Conservation (phyloP, 2,888 invertebrate genomes). For the Sinhomidia bicolor region DNA sequence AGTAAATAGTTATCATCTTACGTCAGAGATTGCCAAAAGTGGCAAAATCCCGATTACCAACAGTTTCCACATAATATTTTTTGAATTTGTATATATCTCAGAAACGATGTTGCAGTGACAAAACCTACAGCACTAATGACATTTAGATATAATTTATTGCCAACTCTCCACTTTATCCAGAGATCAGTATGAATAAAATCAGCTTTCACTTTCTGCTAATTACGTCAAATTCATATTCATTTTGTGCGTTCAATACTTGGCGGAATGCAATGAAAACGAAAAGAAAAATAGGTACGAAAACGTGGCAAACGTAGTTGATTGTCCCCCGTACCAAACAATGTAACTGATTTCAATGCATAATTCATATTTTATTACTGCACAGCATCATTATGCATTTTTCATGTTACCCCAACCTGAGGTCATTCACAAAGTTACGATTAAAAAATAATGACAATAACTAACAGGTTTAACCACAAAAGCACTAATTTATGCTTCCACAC, state of each 20-base stretch:
- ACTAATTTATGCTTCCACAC: neutral
- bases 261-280: too few species aligned
- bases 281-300: neutral
- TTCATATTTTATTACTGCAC: slow-evolving; percentile 28
- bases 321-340: neutral
- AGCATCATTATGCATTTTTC: neutral
- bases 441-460: neutral
- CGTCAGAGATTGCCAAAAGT: neutral
- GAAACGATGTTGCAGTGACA: neutral
- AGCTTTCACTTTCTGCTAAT: neutral
- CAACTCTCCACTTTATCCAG: neutral
- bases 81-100: neutral
- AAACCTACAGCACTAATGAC: neutral
- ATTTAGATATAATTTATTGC: neutral
- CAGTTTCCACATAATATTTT: slow-evolving; percentile 28
- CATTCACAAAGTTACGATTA: neutral
- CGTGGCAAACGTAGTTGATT: neutral
- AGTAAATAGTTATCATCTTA: neutral
- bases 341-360: neutral
- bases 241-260: neutral
- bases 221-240: neutral
- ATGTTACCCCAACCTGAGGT: neutral
- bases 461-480: neutral
- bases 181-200: neutral
- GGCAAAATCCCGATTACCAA: neutral